These are phyloP conservation scores for Lepidurus arcticus DNA, from an alignment of 1,140 invertebrate species.

Conservation along the genomic window DNA sequence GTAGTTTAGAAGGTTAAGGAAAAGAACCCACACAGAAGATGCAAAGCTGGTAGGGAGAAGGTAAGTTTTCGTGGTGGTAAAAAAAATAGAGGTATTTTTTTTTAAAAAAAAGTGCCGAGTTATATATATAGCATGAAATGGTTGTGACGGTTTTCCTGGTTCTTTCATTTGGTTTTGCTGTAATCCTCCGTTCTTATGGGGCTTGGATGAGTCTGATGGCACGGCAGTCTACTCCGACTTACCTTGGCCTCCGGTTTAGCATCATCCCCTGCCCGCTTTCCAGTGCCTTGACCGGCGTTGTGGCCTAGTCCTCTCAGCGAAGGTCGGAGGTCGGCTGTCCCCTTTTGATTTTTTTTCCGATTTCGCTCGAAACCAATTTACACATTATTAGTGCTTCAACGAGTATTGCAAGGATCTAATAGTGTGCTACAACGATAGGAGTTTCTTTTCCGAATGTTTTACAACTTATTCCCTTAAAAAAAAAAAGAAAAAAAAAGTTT, in stretches of 20 bases:
- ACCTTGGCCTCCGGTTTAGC: background rate
- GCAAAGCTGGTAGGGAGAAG: too few species aligned
- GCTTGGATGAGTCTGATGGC: background rate
- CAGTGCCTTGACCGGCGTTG: background rate
- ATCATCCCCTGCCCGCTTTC: background rate
- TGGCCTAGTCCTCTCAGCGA: background rate
- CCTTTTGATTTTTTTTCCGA: too few species aligned
- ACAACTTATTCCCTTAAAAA: background rate
- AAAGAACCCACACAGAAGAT: too few species aligned
- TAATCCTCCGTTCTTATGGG: background rate
- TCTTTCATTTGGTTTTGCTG: background rate
- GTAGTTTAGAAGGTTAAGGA: too few species aligned
- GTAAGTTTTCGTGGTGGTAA: background rate
- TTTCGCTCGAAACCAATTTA: too few species aligned
- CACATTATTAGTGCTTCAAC: too few species aligned
- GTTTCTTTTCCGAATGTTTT: background rate
- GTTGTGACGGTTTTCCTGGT: conserved; percentile 17
- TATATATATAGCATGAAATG: background rate
- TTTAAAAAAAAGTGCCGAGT: background rate
- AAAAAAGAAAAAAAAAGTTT: background rate
- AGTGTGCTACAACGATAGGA: background rate
- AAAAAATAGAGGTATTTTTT: background rate
- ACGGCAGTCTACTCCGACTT: background rate
- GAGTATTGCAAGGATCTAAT: too few species aligned
- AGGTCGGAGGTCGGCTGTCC: background rate